These are phyloP conservation scores for Idaea dimidiata DNA, from an alignment of 2,888 invertebrate genomes.

Conservation along the genomic window DNA sequence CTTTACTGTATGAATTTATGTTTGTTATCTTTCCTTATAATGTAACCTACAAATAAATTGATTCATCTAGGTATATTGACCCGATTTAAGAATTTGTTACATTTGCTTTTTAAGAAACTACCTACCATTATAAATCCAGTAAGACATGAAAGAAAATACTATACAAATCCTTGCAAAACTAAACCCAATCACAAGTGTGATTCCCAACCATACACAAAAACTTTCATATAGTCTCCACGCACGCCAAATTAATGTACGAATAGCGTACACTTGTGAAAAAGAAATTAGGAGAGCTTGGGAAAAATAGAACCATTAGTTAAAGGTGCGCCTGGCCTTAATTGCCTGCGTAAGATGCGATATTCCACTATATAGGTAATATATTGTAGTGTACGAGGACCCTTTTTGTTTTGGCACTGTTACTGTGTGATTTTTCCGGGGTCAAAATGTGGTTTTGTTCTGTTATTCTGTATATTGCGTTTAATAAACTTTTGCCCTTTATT, in stretches of 20 bases:
- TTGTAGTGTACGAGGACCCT: not conserved
- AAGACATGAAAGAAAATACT: too few species aligned
- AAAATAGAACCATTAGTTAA: conserved; percentile 60
- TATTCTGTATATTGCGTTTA: not conserved
- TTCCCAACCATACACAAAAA: not conserved
- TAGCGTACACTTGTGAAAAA: not conserved
- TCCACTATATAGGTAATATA: conserved; percentile 14
- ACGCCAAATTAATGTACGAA: not conserved
- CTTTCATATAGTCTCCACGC: not conserved
- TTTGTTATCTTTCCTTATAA: too few species aligned
- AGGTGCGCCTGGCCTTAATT: conserved; percentile 53
- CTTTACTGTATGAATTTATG: too few species aligned
- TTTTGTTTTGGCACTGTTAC: not conserved
- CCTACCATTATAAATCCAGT: too few species aligned
- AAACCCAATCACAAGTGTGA: not conserved
- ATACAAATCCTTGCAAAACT: not conserved
- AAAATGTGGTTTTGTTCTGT: not conserved
- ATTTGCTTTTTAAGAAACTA: too few species aligned
- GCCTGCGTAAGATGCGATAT: conserved; percentile 47
- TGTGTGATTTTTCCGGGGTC: not conserved
- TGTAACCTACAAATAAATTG: too few species aligned
- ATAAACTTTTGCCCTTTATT: too few species aligned
- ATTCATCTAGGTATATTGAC: too few species aligned
- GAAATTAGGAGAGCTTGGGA: conserved; percentile 17
- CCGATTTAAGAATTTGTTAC: too few species aligned